Evolutionary conservation across 2,113 vertebrate genomes (phyloP).

Genomic region (Notarius lentiginosus): DNA sequence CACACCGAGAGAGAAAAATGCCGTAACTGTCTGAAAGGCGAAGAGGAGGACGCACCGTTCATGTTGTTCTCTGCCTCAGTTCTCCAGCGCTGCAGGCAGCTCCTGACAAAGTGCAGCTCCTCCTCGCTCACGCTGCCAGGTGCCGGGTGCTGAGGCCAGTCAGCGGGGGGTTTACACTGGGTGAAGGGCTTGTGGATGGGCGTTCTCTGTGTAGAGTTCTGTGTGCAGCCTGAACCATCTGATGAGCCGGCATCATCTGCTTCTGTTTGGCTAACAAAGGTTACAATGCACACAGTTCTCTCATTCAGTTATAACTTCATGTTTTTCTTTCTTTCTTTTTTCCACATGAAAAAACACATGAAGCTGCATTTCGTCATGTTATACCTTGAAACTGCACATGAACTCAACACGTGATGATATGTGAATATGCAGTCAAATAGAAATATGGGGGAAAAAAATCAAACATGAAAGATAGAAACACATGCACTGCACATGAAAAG

Average conservation of each 20-base stretch:
- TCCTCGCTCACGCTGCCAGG: conserved; percentile 77
- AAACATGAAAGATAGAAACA: not conserved
- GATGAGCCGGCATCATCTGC: conserved; percentile 46
- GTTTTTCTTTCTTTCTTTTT: not conserved
- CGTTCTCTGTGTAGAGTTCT: conserved; percentile 58
- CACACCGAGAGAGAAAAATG: conserved; percentile 20
- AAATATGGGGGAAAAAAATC: not conserved
- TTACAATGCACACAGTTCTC: not conserved
- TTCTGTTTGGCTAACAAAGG: conserved; percentile 59
- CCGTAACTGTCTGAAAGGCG: conserved; percentile 10
- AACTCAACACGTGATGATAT: not conserved
- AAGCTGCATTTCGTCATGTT: not conserved
- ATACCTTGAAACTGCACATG: not conserved
- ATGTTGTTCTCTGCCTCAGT: conserved; percentile 86
- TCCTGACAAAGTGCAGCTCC: conserved; percentile 81
- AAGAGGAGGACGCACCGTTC: conserved; percentile 72
- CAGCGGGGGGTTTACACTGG: conserved; percentile 63
- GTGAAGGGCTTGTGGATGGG: conserved; percentile 63
- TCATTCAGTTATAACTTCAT: not conserved
- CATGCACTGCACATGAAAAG: not conserved
- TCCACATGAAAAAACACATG: too few relatives aligned
- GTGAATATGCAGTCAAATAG: not conserved
- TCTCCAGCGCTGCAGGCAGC: conserved; percentile 90
- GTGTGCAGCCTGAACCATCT: conserved; percentile 55
- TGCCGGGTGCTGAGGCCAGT: conserved; percentile 69